phyloP scores from a whole-genome alignment of 2,113 vertebrate genomes.

The Ceyx margarethae region DNA sequence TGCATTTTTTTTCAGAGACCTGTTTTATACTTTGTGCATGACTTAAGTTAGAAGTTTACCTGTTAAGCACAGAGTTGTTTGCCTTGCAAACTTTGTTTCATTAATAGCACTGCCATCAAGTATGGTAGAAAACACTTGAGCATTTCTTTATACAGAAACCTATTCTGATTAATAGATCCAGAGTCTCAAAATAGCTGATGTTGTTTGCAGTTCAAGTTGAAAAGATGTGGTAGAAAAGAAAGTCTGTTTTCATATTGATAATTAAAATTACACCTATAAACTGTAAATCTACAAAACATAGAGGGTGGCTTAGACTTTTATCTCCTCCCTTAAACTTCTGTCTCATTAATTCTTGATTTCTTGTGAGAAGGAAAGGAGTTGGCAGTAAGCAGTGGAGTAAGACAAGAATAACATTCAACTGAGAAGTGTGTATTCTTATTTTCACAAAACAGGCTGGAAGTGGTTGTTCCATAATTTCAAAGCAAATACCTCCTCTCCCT shows the following conservation, averaged over 20 bases:
- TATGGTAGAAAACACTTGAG: not conserved
- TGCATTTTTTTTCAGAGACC: not conserved
- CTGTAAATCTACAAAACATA: not conserved
- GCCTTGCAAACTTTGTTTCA: not conserved
- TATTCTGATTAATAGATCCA: not conserved
- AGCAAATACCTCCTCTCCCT: not conserved
- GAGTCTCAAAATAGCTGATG: not conserved
- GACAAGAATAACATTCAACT: not conserved
- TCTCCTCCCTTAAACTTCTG: not conserved
- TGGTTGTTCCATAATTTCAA: not conserved
- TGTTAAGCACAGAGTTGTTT: not conserved
- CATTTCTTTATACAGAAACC: not conserved
- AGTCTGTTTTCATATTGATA: not conserved
- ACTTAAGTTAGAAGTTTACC: not conserved
- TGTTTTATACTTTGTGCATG: not conserved
- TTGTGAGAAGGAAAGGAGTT: not conserved
- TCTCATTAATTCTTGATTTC: conserved; percentile 5
- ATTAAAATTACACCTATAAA: conserved; percentile 8
- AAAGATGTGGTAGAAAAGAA: not conserved
- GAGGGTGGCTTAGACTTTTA: not conserved
- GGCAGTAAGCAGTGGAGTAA: not conserved
- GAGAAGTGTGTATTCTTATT: not conserved
- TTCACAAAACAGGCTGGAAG: not conserved
- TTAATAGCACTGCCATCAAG: not conserved
- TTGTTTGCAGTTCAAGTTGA: not conserved